These are phyloP conservation scores for Sparidentex hasta DNA, from an alignment of 2,797 vertebrate genomes.

Conservation along the genomic window DNA sequence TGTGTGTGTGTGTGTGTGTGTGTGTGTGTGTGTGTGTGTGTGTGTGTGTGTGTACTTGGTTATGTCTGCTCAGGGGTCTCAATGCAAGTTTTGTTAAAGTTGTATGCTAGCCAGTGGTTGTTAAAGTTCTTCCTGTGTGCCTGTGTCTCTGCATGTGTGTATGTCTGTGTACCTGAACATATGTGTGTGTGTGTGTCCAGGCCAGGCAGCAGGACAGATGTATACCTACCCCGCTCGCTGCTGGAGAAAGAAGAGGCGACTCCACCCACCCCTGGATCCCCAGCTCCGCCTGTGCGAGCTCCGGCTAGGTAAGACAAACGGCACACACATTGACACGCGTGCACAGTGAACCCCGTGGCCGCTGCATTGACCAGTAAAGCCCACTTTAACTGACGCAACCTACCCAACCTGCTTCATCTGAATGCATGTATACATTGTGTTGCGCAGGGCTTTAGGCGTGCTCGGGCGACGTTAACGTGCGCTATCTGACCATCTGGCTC, in stretches of 20 bases:
- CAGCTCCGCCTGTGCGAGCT: slow-evolving; percentile 96
- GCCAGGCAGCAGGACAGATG: slow-evolving; percentile 94
- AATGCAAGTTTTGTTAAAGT: slow-evolving; percentile 62
- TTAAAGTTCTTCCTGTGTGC: slow-evolving; percentile 68
- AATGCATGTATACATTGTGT: not conserved
- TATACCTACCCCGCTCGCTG: slow-evolving; percentile 98
- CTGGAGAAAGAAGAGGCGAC: slow-evolving; percentile 97
- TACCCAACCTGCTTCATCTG: not conserved
- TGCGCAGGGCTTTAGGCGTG: slow-evolving; percentile 23
- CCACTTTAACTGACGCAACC: slow-evolving; percentile 13
- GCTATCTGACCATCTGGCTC: slow-evolving; percentile 82
- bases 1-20: not conserved
- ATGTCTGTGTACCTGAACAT: slow-evolving; percentile 13
- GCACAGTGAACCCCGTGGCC: slow-evolving; percentile 4
- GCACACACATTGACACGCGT: slow-evolving; percentile 8
- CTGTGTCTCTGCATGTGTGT: slow-evolving; percentile 48
- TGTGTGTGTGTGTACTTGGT: not conserved
- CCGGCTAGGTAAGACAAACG: slow-evolving; percentile 89
- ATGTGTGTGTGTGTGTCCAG: slow-evolving; percentile 80
- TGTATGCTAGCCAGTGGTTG: slow-evolving; percentile 51
- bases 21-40: slow-evolving; percentile 2
- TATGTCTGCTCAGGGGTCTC: slow-evolving; percentile 12
- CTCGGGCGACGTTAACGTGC: slow-evolving; percentile 56
- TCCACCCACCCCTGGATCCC: slow-evolving; percentile 95
- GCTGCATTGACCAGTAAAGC: not conserved